phyloP scores from a whole-genome alignment of 1,140 invertebrate genomes.

The Yoshiicerus persimilis region DNA sequence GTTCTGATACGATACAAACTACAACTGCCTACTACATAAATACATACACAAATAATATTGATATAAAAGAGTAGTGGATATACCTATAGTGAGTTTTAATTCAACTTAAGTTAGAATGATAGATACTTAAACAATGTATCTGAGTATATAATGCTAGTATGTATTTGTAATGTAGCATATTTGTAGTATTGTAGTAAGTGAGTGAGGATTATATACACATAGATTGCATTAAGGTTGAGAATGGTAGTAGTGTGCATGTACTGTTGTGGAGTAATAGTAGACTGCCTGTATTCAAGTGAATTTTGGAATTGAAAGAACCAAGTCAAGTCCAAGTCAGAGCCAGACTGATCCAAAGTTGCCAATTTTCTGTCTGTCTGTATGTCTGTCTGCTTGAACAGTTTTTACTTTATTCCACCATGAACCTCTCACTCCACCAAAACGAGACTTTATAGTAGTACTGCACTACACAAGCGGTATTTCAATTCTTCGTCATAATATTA shows the following conservation, averaged over 20 bases:
- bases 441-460: not conserved
- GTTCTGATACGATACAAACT: no score
- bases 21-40: no score
- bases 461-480: not conserved
- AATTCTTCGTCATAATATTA: not conserved
- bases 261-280: not conserved
- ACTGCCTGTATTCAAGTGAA: conserved; percentile 12
- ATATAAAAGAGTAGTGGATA: no score
- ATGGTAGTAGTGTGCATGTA: not conserved
- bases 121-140: not conserved
- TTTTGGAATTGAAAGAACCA: conserved; percentile 16
- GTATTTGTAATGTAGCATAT: not conserved
- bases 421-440: not conserved
- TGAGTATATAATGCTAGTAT: not conserved
- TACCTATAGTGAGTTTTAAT: no score
- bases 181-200: not conserved
- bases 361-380: conserved; percentile 12
- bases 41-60: no score
- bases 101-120: no score
- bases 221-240: not conserved
- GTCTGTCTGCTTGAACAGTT: conserved; percentile 10
- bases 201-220: not conserved
- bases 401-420: not conserved
- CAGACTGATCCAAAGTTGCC: conserved; percentile 9
- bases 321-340: conserved; percentile 6